These are phyloP conservation scores for Dynastes grantii DNA, from an alignment of 2,888 invertebrate genomes.

Conservation along the genomic window DNA sequence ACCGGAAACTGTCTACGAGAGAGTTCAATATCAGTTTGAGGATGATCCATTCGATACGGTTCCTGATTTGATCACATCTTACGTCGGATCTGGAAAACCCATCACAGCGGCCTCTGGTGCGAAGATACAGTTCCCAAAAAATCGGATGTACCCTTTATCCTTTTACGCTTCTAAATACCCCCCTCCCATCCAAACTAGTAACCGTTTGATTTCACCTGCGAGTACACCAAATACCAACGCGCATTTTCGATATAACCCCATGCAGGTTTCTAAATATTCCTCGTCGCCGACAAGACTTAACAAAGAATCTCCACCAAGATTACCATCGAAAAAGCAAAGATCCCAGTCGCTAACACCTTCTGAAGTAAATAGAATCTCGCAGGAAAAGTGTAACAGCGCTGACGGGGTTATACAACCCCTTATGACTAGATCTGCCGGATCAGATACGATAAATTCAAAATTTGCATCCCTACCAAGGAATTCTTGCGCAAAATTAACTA, in stretches of 20 bases:
- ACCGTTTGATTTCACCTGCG: conserved; percentile 69
- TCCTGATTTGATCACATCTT: conserved; percentile 93
- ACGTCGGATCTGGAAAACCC: conserved; percentile 91
- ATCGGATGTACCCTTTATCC: conserved; percentile 84
- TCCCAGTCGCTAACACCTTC: conserved; percentile 86
- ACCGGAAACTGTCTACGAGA: conserved; percentile 92
- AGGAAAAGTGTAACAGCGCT: conserved; percentile 80
- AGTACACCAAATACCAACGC: conserved; percentile 67
- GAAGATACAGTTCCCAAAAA: conserved; percentile 88
- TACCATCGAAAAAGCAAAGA: conserved; percentile 79
- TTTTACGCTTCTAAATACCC: conserved; percentile 80
- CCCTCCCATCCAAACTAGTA: conserved; percentile 71
- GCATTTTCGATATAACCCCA: conserved; percentile 64
- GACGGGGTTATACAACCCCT: conserved; percentile 78
- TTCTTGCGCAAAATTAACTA: conserved; percentile 71
- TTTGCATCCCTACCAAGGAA: conserved; percentile 75
- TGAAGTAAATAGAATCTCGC: conserved; percentile 71
- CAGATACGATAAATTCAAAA: conserved; percentile 67
- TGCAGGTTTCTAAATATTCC: conserved; percentile 68
- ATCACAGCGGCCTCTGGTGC: conserved; percentile 93
- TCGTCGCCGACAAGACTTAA: conserved; percentile 74
- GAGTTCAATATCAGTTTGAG: conserved; percentile 94
- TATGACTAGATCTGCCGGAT: conserved; percentile 70
- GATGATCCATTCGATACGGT: conserved; percentile 95
- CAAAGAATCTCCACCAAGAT: conserved; percentile 70